Percentiles rank a stretch among this genome's conserved stretches.
Conservation (phyloP, 2,888 invertebrate species). For the Drosophila borborema region DNA sequence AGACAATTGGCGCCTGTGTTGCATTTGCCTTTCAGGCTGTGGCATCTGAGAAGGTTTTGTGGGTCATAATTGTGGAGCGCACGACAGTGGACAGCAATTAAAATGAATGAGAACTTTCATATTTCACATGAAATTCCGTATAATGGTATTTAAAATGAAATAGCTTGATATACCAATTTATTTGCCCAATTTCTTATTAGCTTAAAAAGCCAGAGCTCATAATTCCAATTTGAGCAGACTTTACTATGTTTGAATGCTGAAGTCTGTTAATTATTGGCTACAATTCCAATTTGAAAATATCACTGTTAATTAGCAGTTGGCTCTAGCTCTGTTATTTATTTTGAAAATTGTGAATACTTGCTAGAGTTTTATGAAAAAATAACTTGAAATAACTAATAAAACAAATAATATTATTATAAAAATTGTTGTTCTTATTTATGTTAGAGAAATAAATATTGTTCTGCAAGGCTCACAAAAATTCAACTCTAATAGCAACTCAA, state of each 20-base stretch:
- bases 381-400: too few relatives aligned
- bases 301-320: neutral
- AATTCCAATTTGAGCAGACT: neutral
- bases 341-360: too few relatives aligned
- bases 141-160: neutral
- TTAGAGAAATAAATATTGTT: too few relatives aligned
- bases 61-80: conserved; percentile 41
- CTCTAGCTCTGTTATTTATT: neutral
- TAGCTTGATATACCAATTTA: neutral
- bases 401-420: too few relatives aligned
- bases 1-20: conserved; percentile 66
- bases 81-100: conserved; percentile 43
- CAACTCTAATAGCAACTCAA: neutral
- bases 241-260: neutral
- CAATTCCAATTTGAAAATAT: neutral
- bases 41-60: conserved; percentile 21
- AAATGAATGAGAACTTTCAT: neutral
- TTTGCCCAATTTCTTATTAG: neutral
- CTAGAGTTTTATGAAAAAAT: too few relatives aligned
- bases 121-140: neutral
- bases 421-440: too few relatives aligned
- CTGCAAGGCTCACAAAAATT: neutral
- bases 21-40: conserved; percentile 31
- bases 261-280: neutral
- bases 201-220: neutral